Base-by-base conservation (phyloP, 2,888 invertebrate species). In the Autographa pulchrina region DNA sequence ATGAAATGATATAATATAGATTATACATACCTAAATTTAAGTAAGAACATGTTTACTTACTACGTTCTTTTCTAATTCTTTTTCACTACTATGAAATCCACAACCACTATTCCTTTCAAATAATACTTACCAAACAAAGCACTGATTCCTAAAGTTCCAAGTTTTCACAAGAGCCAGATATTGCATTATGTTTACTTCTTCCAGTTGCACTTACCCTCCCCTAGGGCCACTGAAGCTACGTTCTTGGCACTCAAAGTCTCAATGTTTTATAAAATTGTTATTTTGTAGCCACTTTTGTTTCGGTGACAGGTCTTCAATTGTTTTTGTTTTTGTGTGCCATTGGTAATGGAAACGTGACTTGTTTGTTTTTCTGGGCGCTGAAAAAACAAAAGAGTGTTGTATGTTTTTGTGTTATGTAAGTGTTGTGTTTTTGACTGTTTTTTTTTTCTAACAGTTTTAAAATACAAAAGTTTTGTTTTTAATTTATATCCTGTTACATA, bases 191-290 rank as follows among this genome's bases (percentile, higher is more conserved):
- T 25, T 56, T 25, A 25, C 54, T 5, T n/a, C 25, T 20, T 25
- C 54, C 20, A 20, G 54, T 14, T 56, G 20, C 54, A 56, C 25
- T 56, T 6, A 13, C 20, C 14, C 13, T 56, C 54, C 54, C 54
- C 54, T 25, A 56, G 54, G 54, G 54, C 54, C 13, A 13, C 20
- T 31, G 32, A 59, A n/a, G 14, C 16, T 59, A 59, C 32, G 7
- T 31, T 32, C 32, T n/a, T 59, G 59, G 59, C 59, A 59, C 32
- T 59, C 32, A 31, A 35, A 59, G 32, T 32, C 59, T 32, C 59
- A 59, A 35, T 59, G 59, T 59, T 56, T 4, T 20, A 56, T 56
- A 25, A 56, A 56, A 56, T 20, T 56, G 54, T 56, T 56, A 56
- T 56, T 56, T 56, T 56, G 20, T 25, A 13, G 20, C 11, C 25